Percentiles rank a stretch among this genome's conserved stretches.
These are phyloP conservation scores for Zonotrichia leucophrys DNA, from an alignment of 2,113 vertebrate species.

Conservation along the genomic window DNA sequence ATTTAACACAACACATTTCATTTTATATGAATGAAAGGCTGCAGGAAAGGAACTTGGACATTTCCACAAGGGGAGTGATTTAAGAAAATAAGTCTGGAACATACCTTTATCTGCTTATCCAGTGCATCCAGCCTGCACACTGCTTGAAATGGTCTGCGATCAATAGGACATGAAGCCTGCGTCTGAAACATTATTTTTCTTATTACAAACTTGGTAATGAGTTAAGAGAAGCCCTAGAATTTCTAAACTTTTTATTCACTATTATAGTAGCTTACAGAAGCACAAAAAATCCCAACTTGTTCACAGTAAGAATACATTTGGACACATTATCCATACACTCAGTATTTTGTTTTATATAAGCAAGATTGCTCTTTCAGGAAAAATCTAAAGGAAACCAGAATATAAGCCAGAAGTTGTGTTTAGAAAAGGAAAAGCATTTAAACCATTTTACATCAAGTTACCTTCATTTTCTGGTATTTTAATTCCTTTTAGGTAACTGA, in stretches of 20 bases:
- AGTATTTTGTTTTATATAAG: not conserved
- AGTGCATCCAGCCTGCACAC: constrained; percentile 81
- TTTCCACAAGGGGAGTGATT: not conserved
- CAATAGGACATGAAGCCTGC: constrained; percentile 89
- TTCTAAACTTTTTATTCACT: not conserved
- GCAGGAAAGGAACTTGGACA: not conserved
- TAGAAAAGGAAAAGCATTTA: not conserved
- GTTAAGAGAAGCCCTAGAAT: not conserved
- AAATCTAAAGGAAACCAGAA: not conserved
- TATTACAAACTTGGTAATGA: not conserved
- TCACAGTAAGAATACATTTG: not conserved
- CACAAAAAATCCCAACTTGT: not conserved
- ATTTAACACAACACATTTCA: not conserved
- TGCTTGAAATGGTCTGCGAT: constrained; percentile 87
- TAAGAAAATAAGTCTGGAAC: not conserved
- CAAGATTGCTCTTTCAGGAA: not conserved
- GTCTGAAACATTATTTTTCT: constrained; percentile 76
- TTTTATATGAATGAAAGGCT: not conserved
- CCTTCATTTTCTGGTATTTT: not conserved
- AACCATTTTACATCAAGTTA: not conserved
- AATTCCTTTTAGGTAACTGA: not conserved
- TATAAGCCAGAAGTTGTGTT: not conserved
- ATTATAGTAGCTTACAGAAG: not conserved
- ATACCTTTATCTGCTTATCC: constrained; percentile 74
- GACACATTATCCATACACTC: not conserved